A percentile compares a stretch with the other conserved stretches of the same genome.
Conservation (phyloP, 2,888 invertebrate genomes). For the Agrochola lychnidis region DNA sequence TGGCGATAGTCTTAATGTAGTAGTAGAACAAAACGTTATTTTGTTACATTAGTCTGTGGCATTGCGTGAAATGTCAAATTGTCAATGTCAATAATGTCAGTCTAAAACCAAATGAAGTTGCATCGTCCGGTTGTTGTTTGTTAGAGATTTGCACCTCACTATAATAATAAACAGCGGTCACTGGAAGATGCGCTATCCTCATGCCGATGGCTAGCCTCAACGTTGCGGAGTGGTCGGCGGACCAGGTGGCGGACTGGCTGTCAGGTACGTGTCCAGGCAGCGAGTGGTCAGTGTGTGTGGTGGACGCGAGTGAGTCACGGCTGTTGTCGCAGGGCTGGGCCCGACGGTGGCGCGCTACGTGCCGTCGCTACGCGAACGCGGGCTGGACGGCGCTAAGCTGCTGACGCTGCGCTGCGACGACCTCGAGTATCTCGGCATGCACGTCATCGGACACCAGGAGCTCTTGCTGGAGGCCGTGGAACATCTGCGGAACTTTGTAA, state of each 20-base stretch:
- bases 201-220: slow-evolving; percentile 82
- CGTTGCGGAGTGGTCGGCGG: slow-evolving; percentile 97
- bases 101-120: slow-evolving; percentile 51
- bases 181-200: slow-evolving; percentile 74
- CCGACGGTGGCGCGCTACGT: slow-evolving; percentile 95
- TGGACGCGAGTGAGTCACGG: slow-evolving; percentile 72
- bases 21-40: slow-evolving; percentile 19
- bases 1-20: background rate
- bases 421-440: slow-evolving; percentile 96
- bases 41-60: background rate
- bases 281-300: slow-evolving; percentile 96
- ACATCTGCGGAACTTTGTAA: slow-evolving; percentile 96
- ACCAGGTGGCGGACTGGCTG: slow-evolving; percentile 97
- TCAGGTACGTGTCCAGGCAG: slow-evolving; percentile 94
- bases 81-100: slow-evolving; percentile 30
- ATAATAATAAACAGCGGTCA: slow-evolving; percentile 63
- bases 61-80: slow-evolving; percentile 9
- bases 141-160: slow-evolving; percentile 52
- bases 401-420: slow-evolving; percentile 96
- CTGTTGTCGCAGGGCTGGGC: slow-evolving; percentile 92
- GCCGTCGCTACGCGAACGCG: slow-evolving; percentile 94
- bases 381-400: slow-evolving; percentile 95
- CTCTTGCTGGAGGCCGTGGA: slow-evolving; percentile 98
- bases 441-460: slow-evolving; percentile 97
- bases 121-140: slow-evolving; percentile 61